Base-by-base conservation (phyloP, 2,113 vertebrate genomes). In the Echinops telfairi region DNA sequence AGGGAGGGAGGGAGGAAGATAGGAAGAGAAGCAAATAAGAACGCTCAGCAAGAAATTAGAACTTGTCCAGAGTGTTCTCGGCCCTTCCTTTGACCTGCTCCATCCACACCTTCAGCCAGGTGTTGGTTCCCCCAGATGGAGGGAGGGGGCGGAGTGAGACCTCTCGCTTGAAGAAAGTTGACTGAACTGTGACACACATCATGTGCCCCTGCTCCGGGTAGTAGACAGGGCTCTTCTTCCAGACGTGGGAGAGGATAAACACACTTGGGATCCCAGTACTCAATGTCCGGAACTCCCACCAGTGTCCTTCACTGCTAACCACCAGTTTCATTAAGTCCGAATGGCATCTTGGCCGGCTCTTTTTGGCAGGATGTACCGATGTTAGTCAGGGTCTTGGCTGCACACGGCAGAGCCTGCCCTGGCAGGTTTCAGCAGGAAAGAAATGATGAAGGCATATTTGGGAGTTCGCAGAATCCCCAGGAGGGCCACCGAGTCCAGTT, bases 361-460 rank as follows among this genome's bases (percentile, higher is more conserved):
- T 64, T 86, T 20, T 19, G 85, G 78, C 84, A 71, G 64, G 64
- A 19, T 22, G 6, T 38, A 31, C 82, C 19, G 62, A 0, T 60
- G 7, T 70, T 62, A 90, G 60, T 89, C 43, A 79, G 36, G 36
- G 58, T 60, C 85, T 77, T 57, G 78, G 84, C 29, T 43, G 25
- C 73, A 83, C 71, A 73, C 76, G 47, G 17, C 29, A 11, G 23
- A 40, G 71, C 71, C 84, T 73, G 25, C 73, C 64, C 81, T 84
- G 92, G 66, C 53, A 5, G 73, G 70, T 60, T 86, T 71, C 70
- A 76, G 66, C 64, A 80, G 89, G 64, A 83, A 88, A 89, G n/a
- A 57, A 77, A 80, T 11, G 68, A 70, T 78, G 22, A 76, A 71
- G 38, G 17, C 31, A 3, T 16, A 7, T 47, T 38, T 71, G 36